Base-by-base conservation (phyloP, 2,797 vertebrate species). In the Chromis chromis region DNA sequence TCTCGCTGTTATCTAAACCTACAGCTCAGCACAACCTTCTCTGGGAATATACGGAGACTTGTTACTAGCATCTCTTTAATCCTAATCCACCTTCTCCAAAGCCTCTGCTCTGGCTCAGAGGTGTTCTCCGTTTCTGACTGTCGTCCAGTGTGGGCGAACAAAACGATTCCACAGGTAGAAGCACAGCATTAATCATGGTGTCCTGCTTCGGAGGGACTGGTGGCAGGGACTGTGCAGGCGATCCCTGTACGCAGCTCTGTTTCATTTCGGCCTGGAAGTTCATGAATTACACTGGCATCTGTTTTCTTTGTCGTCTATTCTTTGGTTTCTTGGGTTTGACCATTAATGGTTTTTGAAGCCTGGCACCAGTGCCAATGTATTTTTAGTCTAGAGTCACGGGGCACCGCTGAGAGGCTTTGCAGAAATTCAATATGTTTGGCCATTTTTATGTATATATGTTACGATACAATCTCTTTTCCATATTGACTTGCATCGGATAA, bases 151-250 rank as follows among this genome's bases (percentile, higher is more conserved):
- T 74, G 78, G 80, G 56, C 3, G 25, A 56, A 16, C 64, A 49
- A 40, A 85, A 9, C 19, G 48, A 65, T 83, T 54, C 72, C 78
- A 24, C 82, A 85, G 79, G 78, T 85, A 66, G 36, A 6, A 66
- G 44, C 64, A 6, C 39, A 12, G 22, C 79, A 85, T 86, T 55
- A 79, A 83, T 86, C 81, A 81, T 25, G 3, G 75, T 44, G 78
- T 78, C 44, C 42, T n/a, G 58, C 58, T 28, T 48, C 4, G 5
- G 49, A 42, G 57, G 53, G 53, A 61, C 31, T 50, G 39, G 70
- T 74, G 73, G 63, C 54, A 40, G 50, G 17, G 55, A 50, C 70
- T 71, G 70, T 63, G 65, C 65, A 69, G 65, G 53, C 27, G 9
- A 64, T 66, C 52, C 53, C 22, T 52, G 25, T 2, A 12, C 68